Percentiles rank a stretch among this genome's conserved stretches.
phyloP scores from a whole-genome alignment of 2,797 vertebrate species.

The Artibeus lituratus region DNA sequence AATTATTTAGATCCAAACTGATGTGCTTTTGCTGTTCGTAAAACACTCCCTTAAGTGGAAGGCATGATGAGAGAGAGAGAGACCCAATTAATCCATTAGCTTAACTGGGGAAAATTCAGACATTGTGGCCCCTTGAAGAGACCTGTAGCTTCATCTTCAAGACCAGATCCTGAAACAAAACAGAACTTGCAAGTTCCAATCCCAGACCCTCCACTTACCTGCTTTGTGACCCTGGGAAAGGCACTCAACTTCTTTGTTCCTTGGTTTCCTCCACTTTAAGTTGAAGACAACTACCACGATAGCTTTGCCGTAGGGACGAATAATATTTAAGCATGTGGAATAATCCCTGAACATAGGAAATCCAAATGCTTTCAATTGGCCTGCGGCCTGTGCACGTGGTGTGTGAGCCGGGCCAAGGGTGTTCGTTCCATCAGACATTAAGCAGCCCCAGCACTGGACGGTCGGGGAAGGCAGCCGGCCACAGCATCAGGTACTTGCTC shows the following conservation, averaged over 20 bases:
- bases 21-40: conserved; percentile 20
- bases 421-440: not conserved
- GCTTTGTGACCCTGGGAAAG: not conserved
- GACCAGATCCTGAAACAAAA: not conserved
- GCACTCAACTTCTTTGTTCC: not conserved
- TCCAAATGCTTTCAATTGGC: not conserved
- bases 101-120: not conserved
- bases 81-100: not conserved
- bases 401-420: not conserved
- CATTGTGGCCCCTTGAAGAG: not conserved
- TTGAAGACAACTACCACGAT: not conserved
- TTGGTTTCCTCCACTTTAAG: not conserved
- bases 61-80: not conserved
- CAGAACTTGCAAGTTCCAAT: not conserved
- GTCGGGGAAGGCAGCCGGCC: not conserved
- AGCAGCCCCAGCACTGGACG: not conserved
- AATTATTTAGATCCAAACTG: conserved; percentile 39
- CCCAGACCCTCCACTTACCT: not conserved
- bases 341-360: not conserved
- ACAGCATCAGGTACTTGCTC: not conserved
- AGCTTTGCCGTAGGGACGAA: not conserved
- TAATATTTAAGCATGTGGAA: not conserved
- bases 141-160: not conserved
- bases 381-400: not conserved
- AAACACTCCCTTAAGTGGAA: conserved; percentile 4